Conservation (phyloP, 2,888 invertebrate species). For the Dysmachus trigonus region DNA sequence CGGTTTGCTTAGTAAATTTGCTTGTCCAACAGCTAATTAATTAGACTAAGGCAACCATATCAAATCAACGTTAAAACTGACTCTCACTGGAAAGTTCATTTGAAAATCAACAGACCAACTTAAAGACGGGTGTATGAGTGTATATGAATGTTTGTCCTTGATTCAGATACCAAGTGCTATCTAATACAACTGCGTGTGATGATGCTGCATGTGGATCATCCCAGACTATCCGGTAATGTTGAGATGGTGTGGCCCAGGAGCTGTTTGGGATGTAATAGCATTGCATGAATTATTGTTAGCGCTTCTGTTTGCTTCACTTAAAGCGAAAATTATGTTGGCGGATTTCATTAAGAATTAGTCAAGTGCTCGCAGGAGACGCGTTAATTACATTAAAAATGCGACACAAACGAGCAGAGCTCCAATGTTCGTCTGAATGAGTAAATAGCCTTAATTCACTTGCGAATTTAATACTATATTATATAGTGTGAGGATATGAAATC, state of each 20-base stretch:
- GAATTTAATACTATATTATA: background rate
- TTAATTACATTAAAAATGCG: background rate
- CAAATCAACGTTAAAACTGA: slow-evolving; percentile 33
- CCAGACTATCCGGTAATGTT: background rate
- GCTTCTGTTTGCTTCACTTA: background rate
- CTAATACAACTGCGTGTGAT: background rate
- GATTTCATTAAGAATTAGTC: background rate
- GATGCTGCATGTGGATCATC: background rate
- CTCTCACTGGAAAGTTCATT: slow-evolving; percentile 11
- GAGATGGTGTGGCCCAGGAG: background rate
- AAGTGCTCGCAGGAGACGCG: background rate
- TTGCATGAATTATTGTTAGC: background rate
- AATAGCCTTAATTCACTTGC: background rate
- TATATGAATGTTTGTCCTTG: background rate
- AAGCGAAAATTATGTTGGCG: background rate
- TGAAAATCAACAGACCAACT: slow-evolving; percentile 21
- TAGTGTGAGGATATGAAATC: background rate
- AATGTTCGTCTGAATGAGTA: background rate
- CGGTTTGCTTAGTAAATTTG: slow-evolving; percentile 28
- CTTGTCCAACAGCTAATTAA: slow-evolving; percentile 35
- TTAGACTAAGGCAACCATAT: slow-evolving; percentile 34
- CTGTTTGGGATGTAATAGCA: background rate
- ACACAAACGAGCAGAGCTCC: background rate
- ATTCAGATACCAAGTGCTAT: background rate
- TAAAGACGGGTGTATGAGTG: background rate